Percentiles rank a stretch among this genome's conserved stretches.
Evolutionary conservation across 2,888 invertebrate genomes (phyloP).

Genomic region (Polyommatus iphigenia): DNA sequence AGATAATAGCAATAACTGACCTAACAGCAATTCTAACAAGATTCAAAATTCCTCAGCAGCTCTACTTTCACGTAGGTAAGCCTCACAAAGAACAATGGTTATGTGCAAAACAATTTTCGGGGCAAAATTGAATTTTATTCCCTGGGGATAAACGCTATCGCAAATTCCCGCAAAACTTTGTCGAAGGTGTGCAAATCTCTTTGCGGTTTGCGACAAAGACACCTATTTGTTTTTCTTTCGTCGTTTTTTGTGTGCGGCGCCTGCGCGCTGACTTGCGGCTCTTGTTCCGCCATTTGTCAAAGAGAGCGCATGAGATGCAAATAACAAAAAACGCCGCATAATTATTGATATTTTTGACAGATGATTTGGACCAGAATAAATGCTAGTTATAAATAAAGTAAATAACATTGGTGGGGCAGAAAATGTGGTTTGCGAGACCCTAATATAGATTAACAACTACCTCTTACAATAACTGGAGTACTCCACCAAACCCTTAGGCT

Average conservation of each 20-base stretch:
- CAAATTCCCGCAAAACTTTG: background rate
- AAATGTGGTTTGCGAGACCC: background rate
- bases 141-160: background rate
- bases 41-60: background rate
- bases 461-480: too few species aligned
- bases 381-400: slow-evolving; percentile 23
- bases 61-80: slow-evolving; percentile 19
- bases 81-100: background rate
- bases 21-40: background rate
- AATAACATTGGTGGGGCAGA: background rate
- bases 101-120: background rate
- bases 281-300: slow-evolving; percentile 39
- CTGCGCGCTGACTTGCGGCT: slow-evolving; percentile 48
- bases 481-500: too few species aligned
- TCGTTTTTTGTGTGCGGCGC: slow-evolving; percentile 44
- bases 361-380: slow-evolving; percentile 29
- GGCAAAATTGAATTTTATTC: background rate
- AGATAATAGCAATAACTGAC: background rate
- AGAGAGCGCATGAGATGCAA: slow-evolving; percentile 34
- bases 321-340: slow-evolving; percentile 20
- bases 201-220: slow-evolving; percentile 46
- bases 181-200: slow-evolving; percentile 29
- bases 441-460: too few species aligned
- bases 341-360: slow-evolving; percentile 39
- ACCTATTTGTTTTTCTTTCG: slow-evolving; percentile 38